Evolutionary conservation across 2,797 vertebrate genomes (phyloP), one percentile per base, ranked within the genome.

Genomic region (Cottoperca gobio): DNA sequence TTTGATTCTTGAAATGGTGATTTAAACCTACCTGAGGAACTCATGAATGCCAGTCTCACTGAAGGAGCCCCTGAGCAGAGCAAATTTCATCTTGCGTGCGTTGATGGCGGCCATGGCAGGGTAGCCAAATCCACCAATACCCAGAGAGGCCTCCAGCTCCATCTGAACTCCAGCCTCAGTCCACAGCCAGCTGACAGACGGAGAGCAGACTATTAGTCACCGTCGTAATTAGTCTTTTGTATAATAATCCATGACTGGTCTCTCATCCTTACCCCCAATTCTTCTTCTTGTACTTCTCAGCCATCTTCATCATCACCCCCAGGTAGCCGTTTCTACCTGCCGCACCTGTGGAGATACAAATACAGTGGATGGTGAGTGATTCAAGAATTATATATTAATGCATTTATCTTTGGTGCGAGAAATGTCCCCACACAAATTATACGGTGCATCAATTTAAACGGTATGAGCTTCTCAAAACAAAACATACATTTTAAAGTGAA

Each of bases 281-380:
- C 92, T 99, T 99, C 95, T 99, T 99, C 92, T 99, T 99, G 90
- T 99, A 98, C 86, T 99, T 99, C 46, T 99, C 97, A 49, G 97
- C 96, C 96, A 99, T 92, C 84, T 96, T 97, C 55, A 94, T 86
- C 95, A 99, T 96, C 78, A 99, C 96, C 21, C 97, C 96, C 82
- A 99, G 84, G 67, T 99, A 99, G 69, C 95, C 81, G 66, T 97
- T 99, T 88, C 98, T 96, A 62, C 98, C 98, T 17, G 94, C 79
- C 17, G 97, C 97, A 60, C 97, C 98, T 99, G 90, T 84, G 37
- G 24, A 63, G 16, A 70, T 19, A 76, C 14, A 11, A 46, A 0
- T 17, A 46, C 12, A 1, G 37, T 52, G 8, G 54, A 23, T 21
- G 26, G 33, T 43, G 35, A 76, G 39, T 24, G 16, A 42, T 1